A percentile compares a stretch with the other conserved stretches of the same genome.
These are phyloP conservation scores for Stenoptilia bipunctidactyla DNA, from an alignment of 2,888 invertebrate genomes.

Conservation along the genomic window DNA sequence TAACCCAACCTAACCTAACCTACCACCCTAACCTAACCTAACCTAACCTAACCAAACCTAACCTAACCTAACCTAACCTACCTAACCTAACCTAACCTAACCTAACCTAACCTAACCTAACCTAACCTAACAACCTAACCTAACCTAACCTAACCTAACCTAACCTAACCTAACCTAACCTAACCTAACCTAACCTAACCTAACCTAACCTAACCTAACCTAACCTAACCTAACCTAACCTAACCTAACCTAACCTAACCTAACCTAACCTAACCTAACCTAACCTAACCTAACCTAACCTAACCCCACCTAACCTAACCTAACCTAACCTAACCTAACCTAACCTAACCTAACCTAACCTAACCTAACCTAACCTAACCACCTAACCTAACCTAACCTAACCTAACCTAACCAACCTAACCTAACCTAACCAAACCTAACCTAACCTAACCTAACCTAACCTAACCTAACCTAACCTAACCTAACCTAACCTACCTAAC, in stretches of 20 bases:
- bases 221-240: conserved; percentile 17
- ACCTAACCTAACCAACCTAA: too few species aligned
- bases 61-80: conserved; percentile 19
- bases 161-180: conserved; percentile 16
- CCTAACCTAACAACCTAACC: too few species aligned
- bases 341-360: conserved; percentile 17
- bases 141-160: conserved; percentile 17
- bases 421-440: conserved; percentile 18
- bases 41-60: conserved; percentile 20
- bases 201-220: conserved; percentile 14
- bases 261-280: conserved; percentile 14
- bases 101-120: conserved; percentile 19
- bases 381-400: too few species aligned
- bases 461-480: conserved; percentile 20
- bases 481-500: conserved; percentile 8
- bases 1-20: conserved; percentile 8
- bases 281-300: conserved; percentile 18
- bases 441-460: conserved; percentile 20
- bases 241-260: conserved; percentile 16
- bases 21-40: conserved; percentile 15
- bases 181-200: conserved; percentile 14
- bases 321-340: conserved; percentile 16
- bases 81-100: conserved; percentile 20
- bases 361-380: conserved; percentile 16
- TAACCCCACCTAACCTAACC: conserved; percentile 16